phyloP scores from a whole-genome alignment of 2,888 invertebrate genomes.

The Phalera bucephala region DNA sequence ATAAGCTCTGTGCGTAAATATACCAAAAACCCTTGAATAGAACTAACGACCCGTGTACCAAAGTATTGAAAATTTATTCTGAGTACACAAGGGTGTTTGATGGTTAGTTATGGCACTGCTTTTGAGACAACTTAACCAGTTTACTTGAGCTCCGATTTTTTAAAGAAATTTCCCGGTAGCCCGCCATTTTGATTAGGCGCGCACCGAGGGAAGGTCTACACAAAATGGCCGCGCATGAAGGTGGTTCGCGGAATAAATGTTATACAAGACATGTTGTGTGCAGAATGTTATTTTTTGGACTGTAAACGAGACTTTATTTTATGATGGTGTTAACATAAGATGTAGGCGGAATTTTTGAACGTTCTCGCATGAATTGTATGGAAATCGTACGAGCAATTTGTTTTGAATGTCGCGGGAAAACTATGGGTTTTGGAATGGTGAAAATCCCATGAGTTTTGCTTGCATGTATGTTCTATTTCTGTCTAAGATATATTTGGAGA shows the following conservation, averaged over 20 bases:
- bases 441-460: not conserved
- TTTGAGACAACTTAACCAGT: conserved; percentile 45
- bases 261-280: conserved; percentile 60
- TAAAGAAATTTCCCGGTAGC: conserved; percentile 5
- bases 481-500: too few species aligned
- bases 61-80: conserved; percentile 81
- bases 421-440: conserved; percentile 5
- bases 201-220: conserved; percentile 28
- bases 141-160: conserved; percentile 32
- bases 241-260: conserved; percentile 56
- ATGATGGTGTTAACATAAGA: conserved; percentile 61
- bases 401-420: conserved; percentile 16
- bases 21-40: conserved; percentile 58
- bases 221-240: conserved; percentile 37
- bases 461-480: too few species aligned
- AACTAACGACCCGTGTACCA: conserved; percentile 69
- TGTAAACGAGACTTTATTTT: conserved; percentile 72
- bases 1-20: conserved; percentile 54
- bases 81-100: conserved; percentile 68
- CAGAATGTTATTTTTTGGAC: conserved; percentile 62
- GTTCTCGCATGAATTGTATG: conserved; percentile 30
- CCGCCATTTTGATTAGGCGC: not conserved
- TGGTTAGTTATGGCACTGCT: conserved; percentile 72
- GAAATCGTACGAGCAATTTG: conserved; percentile 28
- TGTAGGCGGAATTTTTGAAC: conserved; percentile 51